Percentiles rank a stretch among this genome's conserved stretches.
phyloP scores from a whole-genome alignment of 1,140 invertebrate genomes.

The Zelostemma sp. region DNA sequence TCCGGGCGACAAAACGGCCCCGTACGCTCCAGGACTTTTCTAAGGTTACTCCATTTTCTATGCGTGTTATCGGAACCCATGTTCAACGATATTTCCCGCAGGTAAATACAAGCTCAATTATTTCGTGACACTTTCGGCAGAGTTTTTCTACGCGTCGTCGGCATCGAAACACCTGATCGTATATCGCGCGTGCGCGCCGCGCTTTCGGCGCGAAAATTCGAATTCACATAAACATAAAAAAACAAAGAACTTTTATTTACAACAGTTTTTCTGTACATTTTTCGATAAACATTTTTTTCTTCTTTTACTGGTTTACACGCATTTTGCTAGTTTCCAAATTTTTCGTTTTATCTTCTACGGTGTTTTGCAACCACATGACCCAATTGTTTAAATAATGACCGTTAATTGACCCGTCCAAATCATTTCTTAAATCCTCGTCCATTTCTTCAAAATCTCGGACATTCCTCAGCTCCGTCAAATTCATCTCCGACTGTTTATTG shows the following conservation, averaged over 20 bases:
- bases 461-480: constrained; percentile 52
- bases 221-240: background rate
- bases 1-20: constrained; percentile 94
- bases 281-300: no score
- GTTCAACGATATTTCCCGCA: constrained; percentile 13
- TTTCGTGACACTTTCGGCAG: no score
- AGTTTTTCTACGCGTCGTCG: no score
- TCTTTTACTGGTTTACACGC: no score
- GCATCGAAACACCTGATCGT: no score
- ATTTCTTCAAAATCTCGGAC: constrained; percentile 53
- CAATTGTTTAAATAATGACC: constrained; percentile 57
- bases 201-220: background rate
- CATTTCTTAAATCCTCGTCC: constrained; percentile 49
- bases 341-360: constrained; percentile 33
- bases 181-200: no score
- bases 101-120: no score
- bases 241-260: background rate
- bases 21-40: constrained; percentile 89
- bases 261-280: constrained; percentile 27
- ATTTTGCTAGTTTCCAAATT: constrained; percentile 32
- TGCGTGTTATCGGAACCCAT: constrained; percentile 62
- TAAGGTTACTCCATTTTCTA: constrained; percentile 83
- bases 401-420: constrained; percentile 48
- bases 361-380: constrained; percentile 61
- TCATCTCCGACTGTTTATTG: constrained; percentile 36